A percentile compares a stretch with the other conserved stretches of the same genome.
Evolutionary conservation across 64 coral and sea anemone genomes (phyloP).

Genomic region (Pocillopora verrucosa): DNA sequence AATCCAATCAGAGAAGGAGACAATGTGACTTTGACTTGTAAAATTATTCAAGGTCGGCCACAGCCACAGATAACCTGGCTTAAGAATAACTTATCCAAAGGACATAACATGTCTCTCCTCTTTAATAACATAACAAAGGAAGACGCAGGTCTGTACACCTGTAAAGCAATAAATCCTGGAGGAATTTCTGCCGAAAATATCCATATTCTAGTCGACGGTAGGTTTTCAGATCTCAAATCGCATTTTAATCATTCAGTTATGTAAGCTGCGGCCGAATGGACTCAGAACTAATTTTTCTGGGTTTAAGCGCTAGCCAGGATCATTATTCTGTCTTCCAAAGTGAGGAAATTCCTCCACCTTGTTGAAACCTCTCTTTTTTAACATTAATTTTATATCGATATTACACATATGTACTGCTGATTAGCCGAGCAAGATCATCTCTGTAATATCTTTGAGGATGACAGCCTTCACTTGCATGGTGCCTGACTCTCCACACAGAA

Average conservation of each 20-base stretch:
- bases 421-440: no score
- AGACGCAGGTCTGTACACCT: neutral
- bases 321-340: no score
- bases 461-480: no score
- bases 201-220: neutral
- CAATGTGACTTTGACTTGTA: neutral
- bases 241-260: neutral
- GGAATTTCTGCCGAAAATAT: neutral
- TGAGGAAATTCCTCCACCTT: no score
- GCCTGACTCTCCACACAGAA: no score
- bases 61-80: neutral
- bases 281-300: no score
- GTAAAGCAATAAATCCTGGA: neutral
- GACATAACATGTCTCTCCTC: neutral
- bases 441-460: no score
- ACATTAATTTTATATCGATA: no score
- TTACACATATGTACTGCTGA: no score
- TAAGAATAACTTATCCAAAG: neutral
- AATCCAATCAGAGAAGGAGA: neutral
- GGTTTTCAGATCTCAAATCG: neutral
- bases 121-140: neutral
- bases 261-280: no score
- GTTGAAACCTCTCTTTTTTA: no score
- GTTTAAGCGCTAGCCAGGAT: no score
- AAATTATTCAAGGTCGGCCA: neutral